phyloP scores from a whole-genome alignment of 2,888 invertebrate genomes.

The Tuta absoluta region DNA sequence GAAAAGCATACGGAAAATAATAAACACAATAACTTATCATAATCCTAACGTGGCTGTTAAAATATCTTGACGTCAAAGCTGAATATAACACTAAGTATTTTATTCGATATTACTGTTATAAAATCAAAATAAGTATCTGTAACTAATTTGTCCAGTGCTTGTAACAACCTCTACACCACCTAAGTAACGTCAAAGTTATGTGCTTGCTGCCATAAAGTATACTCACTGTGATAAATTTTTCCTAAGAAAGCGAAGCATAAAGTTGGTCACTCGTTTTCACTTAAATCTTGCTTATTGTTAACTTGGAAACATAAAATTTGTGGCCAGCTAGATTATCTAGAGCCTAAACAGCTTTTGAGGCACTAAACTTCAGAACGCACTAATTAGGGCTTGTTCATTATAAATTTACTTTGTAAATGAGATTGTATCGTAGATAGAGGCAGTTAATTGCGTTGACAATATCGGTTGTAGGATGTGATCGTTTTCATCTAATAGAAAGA shows the following conservation, averaged over 20 bases:
- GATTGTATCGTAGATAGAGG: neutral
- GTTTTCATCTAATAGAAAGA: neutral
- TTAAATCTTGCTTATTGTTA: constrained; percentile 20
- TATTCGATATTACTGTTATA: too few relatives aligned
- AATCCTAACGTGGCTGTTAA: too few relatives aligned
- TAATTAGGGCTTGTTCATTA: constrained; percentile 1
- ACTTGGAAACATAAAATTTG: neutral
- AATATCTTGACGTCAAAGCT: too few relatives aligned
- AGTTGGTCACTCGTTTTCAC: constrained; percentile 29
- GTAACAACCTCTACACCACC: neutral
- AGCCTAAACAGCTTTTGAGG: neutral
- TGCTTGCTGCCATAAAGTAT: constrained; percentile 9
- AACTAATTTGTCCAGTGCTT: neutral
- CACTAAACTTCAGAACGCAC: neutral
- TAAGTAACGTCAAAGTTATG: constrained; percentile 5
- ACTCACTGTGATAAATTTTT: constrained; percentile 18
- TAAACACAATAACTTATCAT: too few relatives aligned
- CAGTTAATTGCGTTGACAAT: neutral
- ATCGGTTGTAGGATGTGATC: constrained; percentile 3
- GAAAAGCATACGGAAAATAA: too few relatives aligned
- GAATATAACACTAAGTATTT: too few relatives aligned
- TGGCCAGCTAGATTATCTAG: neutral
- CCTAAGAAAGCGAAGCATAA: constrained; percentile 29
- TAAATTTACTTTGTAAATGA: constrained; percentile 1
- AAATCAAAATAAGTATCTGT: neutral